Evolutionary conservation across 2,797 vertebrate species (phyloP), one percentile per base, ranked within the genome.

Genomic region (Syndactyla subalaris): DNA sequence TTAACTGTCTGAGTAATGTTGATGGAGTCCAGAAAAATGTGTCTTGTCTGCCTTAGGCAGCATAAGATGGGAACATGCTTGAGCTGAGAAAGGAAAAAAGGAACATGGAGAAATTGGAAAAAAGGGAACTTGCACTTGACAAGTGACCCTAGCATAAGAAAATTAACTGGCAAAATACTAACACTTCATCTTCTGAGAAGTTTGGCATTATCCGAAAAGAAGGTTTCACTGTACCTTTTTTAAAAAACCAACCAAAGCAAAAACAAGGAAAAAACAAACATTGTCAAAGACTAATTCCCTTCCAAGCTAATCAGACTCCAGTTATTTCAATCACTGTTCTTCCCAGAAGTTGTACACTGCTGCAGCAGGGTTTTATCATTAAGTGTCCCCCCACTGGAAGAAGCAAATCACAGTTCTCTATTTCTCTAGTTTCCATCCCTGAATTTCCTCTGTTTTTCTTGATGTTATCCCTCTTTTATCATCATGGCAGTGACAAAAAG

Each of bases 1-100:
- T 88, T 70, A 62, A 65, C 52, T 92, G 68, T 38, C 57, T 67
- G 41, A 65, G n/a, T 84, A 81, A 80, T 63, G 51, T 34, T 93
- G 74, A 86, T 55, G 62, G 70, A 92, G 43, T 62, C 52, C 59
- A 80, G 67, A 89, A 93, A 84, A 91, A 92, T 54, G 67, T 72
- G 34, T 75, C 82, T 85, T 78, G 39, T 81, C 58, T 94, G 80
- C 86, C 74, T 84, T 34, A 82, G 67, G 62, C 80, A 85, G 63
- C 39, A 58, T 62, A 58, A 92, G 74, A 92, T 75, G 27, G 55
- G 52, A 90, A 90, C 49, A 75, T 1, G 14, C 32, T 90, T 75
- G 41, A 74, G 38, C 61, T 86, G 54, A 58, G 76, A 72, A 23
- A 51, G 48, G 57, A 57, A 49, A 81, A 90, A 81, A 75, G 61